Base-by-base conservation (phyloP, 2,888 invertebrate genomes). In the Napeogenes inachia region DNA sequence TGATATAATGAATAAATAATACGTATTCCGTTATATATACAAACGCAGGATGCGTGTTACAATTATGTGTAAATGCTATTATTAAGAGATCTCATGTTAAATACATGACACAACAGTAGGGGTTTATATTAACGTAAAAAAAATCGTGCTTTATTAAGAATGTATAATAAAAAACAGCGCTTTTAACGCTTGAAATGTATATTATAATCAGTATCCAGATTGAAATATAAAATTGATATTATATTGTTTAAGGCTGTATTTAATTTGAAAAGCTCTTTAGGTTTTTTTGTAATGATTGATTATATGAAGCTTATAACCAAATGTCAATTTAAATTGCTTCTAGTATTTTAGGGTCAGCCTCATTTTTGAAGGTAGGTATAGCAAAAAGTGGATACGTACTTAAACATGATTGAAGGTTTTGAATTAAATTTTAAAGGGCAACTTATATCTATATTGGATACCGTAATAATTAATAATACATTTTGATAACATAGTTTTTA, bases 251-350 rank as follows among this genome's bases (percentile, higher is more conserved):
- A 30, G 21, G 3, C 3, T 50, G 30, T 50, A 30, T 50, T 50
- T 50, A 50, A 50, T 50, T 50, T 50, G 50, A 50, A 47, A 47
- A 47, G 47, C 47, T 47, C 47, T 47, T 47, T 47, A 13, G 21
- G 21, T n/a, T 21, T 50, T 50, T 50, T 50, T 50, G 30, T 50
- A 50, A 50, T 50, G 50, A 50, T 50, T 50, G 50, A 50, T 50
- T 30, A 50, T 30, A 47, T 13, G 12, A 47, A 8, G 47, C n/a
- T 47, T 30, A 50, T 10, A 50, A 50, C 47, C 57, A 71, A 73
- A 73, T 74, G 73, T 73, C 73, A 74, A 63, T 59, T 66, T 65
- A 71, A 73, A 72, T 74, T 70, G 59, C 68, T 54, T 53, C 63
- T 67, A 70, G 67, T 65, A 72, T 63, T 70, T 64, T 66, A 62